phyloP scores from a whole-genome alignment of 2,888 invertebrate genomes.

The Cantharis lateralis region DNA sequence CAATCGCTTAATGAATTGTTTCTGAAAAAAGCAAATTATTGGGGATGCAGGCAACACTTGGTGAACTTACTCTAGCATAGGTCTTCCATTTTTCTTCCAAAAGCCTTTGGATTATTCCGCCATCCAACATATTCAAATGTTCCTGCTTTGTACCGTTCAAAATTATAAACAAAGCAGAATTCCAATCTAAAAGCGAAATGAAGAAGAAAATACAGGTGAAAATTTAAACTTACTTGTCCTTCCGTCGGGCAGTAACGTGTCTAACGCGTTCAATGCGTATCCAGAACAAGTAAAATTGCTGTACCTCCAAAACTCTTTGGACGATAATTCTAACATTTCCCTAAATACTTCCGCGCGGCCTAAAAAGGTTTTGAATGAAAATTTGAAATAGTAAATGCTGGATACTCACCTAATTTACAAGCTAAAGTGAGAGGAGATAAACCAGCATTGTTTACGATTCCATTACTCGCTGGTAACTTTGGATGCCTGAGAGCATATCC shows the following conservation, averaged over 20 bases:
- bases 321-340: conserved; percentile 95
- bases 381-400: not conserved
- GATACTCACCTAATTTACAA: conserved; percentile 75
- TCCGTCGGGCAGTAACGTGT: conserved; percentile 93
- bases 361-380: conserved; percentile 13
- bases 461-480: conserved; percentile 88
- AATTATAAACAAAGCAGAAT: conserved; percentile 96
- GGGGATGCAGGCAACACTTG: not conserved
- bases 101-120: conserved; percentile 95
- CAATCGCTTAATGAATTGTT: conserved; percentile 90
- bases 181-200: conserved; percentile 77
- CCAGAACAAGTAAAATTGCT: conserved; percentile 98
- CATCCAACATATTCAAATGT: conserved; percentile 98
- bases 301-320: conserved; percentile 97
- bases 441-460: conserved; percentile 85
- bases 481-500: conserved; percentile 96
- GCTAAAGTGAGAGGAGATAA: conserved; percentile 95
- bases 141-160: conserved; percentile 96
- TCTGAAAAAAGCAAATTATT: conserved; percentile 59
- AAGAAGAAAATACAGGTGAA: not conserved
- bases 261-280: conserved; percentile 94
- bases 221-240: conserved; percentile 78
- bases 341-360: conserved; percentile 93
- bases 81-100: conserved; percentile 99
- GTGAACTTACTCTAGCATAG: conserved; percentile 81